Conservation (phyloP, 2,888 invertebrate species). For the Deroplatys truncata region DNA sequence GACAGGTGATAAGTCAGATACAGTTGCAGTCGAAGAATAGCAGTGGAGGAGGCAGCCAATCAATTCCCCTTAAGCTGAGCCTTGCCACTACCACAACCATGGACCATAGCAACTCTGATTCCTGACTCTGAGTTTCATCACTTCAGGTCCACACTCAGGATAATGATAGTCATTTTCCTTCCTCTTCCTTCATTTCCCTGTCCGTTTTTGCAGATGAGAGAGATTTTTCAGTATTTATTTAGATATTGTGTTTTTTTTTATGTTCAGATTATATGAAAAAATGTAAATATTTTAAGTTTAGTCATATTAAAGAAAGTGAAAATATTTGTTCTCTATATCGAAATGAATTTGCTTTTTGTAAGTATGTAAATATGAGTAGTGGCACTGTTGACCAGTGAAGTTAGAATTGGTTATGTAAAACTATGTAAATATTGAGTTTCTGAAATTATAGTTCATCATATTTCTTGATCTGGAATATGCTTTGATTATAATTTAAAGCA, state of each 20-base stretch:
- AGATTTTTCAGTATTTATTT: neutral
- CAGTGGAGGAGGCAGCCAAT: neutral
- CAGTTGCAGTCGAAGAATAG: slow-evolving; percentile 10
- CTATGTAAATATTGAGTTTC: neutral
- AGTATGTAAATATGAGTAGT: neutral
- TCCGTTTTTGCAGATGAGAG: neutral
- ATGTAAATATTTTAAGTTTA: neutral
- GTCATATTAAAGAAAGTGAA: neutral
- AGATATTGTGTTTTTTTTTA: neutral
- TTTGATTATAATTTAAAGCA: neutral
- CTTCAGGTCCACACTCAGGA: slow-evolving; percentile 10
- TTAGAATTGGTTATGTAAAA: neutral
- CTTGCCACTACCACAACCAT: neutral
- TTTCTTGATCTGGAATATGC: neutral
- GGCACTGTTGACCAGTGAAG: neutral
- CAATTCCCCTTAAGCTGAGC: slow-evolving; percentile 5
- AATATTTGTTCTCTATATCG: neutral
- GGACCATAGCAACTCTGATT: neutral
- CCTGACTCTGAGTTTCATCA: neutral
- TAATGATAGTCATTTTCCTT: neutral
- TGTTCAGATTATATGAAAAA: neutral
- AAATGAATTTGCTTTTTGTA: neutral
- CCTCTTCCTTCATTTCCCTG: neutral
- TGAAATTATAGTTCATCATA: neutral
- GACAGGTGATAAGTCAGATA: slow-evolving; percentile 11